Conservation (phyloP, 2,113 vertebrate species). For the Pristiophorus japonicus region DNA sequence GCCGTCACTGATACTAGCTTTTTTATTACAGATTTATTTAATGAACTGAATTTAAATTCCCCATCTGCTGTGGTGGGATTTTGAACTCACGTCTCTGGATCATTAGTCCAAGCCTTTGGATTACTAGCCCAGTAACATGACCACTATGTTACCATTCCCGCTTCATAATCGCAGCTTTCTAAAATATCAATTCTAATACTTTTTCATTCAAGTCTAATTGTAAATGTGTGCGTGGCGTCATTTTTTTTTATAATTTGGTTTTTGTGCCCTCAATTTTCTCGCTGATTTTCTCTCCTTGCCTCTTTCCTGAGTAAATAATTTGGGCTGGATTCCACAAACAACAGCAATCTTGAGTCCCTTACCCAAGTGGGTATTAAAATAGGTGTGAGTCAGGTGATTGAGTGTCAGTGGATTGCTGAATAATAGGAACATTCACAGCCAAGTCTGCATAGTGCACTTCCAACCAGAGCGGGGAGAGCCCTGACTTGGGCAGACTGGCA, state of each 20-base stretch:
- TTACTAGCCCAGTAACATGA: too few relatives aligned
- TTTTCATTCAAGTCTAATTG: not conserved
- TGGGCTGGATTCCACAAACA: not conserved
- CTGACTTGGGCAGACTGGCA: not conserved
- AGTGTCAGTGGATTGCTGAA: not conserved
- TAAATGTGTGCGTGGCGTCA: not conserved
- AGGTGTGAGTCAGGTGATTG: not conserved
- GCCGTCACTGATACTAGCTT: too few relatives aligned
- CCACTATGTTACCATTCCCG: too few relatives aligned
- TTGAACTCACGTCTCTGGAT: too few relatives aligned
- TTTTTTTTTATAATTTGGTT: not conserved
- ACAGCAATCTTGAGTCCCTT: not conserved
- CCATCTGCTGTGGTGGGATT: too few relatives aligned
- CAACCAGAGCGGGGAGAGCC: not conserved
- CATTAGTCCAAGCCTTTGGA: too few relatives aligned
- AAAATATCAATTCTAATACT: not conserved
- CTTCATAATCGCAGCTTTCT: too few relatives aligned
- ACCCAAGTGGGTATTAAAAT: not conserved
- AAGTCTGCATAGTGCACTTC: not conserved
- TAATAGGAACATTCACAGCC: not conserved
- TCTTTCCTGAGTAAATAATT: not conserved
- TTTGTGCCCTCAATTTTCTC: not conserved
- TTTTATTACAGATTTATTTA: too few relatives aligned
- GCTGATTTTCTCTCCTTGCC: not conserved
- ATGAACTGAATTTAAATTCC: too few relatives aligned